Conservation (phyloP, 2,113 vertebrate genomes). For the zebrafish (Danio rerio) region GRCz12tu NC_133199.1:44450501-44451000, state of each 20-base stretch:
- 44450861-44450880: background rate
- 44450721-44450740: conserved; percentile 84
- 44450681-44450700: conserved; percentile 78
- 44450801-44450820: conserved; percentile 61
- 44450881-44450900: conserved; percentile 78
- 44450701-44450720: conserved; percentile 87
- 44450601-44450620: background rate
- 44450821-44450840: background rate
- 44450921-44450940: conserved; percentile 75
- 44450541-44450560: conserved; percentile 76
- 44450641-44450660: too few relatives aligned
- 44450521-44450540: conserved; percentile 73
- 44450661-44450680: too few relatives aligned
- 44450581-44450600: conserved; percentile 64
- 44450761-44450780: conserved; percentile 83
- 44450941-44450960: conserved; percentile 79
- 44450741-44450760: conserved; percentile 81
- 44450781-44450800: conserved; percentile 80
- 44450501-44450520: conserved; percentile 71
- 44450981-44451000: conserved; percentile 84
- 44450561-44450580: conserved; percentile 78
- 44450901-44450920: conserved; percentile 80
- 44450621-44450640: too few relatives aligned
- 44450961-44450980: conserved; percentile 81
- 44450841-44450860: background rate